Percentiles rank a stretch among this genome's conserved stretches.
Evolutionary conservation across 2,888 invertebrate genomes (phyloP).

Genomic region (Rotaria sp.): DNA sequence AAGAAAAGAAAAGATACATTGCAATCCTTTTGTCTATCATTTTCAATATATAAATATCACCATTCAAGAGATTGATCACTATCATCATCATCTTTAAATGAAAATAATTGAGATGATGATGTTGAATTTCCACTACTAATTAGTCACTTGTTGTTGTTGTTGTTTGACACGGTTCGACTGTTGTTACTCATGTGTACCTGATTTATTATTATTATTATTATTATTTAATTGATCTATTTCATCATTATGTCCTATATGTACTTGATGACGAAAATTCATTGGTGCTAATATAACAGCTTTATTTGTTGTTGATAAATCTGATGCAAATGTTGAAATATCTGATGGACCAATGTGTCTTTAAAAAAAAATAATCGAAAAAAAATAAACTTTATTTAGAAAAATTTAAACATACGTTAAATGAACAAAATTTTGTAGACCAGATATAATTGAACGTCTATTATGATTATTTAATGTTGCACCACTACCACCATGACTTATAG

Average conservation of each 20-base stretch:
- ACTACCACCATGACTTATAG: not conserved
- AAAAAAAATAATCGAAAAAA: not conserved
- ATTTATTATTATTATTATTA: not conserved
- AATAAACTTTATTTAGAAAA: too few relatives aligned
- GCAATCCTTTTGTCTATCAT: not conserved
- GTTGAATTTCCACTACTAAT: slow-evolving; percentile 26
- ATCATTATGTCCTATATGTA: slow-evolving; percentile 31
- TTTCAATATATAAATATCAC: not conserved
- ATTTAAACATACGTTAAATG: slow-evolving; percentile 6
- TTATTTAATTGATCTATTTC: not conserved
- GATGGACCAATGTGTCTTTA: not conserved
- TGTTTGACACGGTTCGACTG: not conserved
- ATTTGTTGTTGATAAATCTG: slow-evolving; percentile 31
- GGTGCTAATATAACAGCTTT: slow-evolving; percentile 39
- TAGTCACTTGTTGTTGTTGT: not conserved
- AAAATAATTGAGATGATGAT: slow-evolving; percentile 9
- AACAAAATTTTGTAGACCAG: slow-evolving; percentile 9
- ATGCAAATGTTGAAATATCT: slow-evolving; percentile 27
- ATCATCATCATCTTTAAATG: slow-evolving; percentile 28
- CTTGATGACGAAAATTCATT: slow-evolving; percentile 39
- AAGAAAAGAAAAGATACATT: not conserved
- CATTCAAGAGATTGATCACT: slow-evolving; percentile 6
- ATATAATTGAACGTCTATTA: slow-evolving; percentile 1
- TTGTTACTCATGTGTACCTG: not conserved
- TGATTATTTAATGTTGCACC: not conserved